Evolutionary conservation across 2,113 vertebrate species (phyloP).

Genomic region (Kobus ellipsiprymnus): DNA sequence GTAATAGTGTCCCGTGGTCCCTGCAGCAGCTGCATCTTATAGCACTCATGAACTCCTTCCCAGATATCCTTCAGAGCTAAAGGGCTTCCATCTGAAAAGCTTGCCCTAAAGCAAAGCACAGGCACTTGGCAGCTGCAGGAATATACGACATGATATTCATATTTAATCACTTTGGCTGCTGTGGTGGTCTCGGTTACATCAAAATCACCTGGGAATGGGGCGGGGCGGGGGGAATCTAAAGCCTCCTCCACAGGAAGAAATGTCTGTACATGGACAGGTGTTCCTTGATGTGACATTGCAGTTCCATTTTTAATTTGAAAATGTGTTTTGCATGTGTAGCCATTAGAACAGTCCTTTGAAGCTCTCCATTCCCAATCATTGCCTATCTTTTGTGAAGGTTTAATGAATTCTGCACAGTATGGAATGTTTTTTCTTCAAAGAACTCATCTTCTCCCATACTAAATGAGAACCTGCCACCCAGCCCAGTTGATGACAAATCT

Average conservation of each 20-base stretch:
- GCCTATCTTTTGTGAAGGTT: constrained; percentile 82
- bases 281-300: not conserved
- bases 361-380: constrained; percentile 91
- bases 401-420: constrained; percentile 85
- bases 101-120: constrained; percentile 92
- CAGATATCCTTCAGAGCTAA: constrained; percentile 90
- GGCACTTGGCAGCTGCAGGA: constrained; percentile 91
- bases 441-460: constrained; percentile 72
- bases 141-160: constrained; percentile 92
- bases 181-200: constrained; percentile 34
- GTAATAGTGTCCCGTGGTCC: constrained; percentile 90
- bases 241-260: constrained; percentile 72
- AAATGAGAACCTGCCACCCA: constrained; percentile 31
- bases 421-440: constrained; percentile 85
- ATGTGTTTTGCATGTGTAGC: constrained; percentile 80
- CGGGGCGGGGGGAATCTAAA: constrained; percentile 19
- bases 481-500: not conserved
- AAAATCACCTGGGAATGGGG: not conserved
- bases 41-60: constrained; percentile 85
- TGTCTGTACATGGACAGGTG: not conserved
- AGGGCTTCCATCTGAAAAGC: constrained; percentile 88
- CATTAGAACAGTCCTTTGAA: constrained; percentile 81
- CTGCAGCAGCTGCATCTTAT: constrained; percentile 80
- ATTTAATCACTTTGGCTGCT: constrained; percentile 80
- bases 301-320: constrained; percentile 69